Evolutionary conservation across 2,888 invertebrate species (phyloP), one percentile per base, ranked within the genome.

Genomic region (Chloroclysta siterata): DNA sequence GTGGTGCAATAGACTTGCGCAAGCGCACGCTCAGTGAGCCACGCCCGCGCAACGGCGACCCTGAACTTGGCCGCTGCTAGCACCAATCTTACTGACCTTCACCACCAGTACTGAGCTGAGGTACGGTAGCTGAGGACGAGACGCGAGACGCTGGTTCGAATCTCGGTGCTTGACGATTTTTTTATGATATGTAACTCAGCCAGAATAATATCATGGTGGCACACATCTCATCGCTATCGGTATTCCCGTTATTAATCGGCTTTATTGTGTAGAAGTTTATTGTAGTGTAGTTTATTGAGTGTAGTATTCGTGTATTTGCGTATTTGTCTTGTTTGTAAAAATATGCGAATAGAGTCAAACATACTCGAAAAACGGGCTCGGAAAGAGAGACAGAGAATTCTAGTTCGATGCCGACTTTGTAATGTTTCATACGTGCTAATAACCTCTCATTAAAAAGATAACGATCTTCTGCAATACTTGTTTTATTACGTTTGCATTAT

Each of bases 11-110:
- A 39, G 56, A 14, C 33, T 61, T 62, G 47, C 62, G 41, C 47
- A 62, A 62, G 56, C 59, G 42, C 52, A 33, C 14, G 52, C 41
- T 36, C 54, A 60, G 62, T 55, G 65, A 53, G 15, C 46, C 55
- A 54, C 63, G 58, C 41, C 50, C 63, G 53, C 48, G 5, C 22
- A 1, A 11, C 36, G 46, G 51, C 54, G 61, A 28, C 65, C 69
- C 56, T 68, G 68, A 69, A 63, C 69, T 70, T 65, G 71, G 55
- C 53, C 66, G 58, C 60, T 28, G 39, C 42, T 41, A 7, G 46
- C 53, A 42, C 53, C 28, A 42, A 53, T 29, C 53, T 53, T 5
- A 28, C 29, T 53, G 14, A 14, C 50, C 33, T 29, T 28, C 14
- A 14, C 14, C 33, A 42, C 42, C 11, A 0, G 46, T 17, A 15